Conservation (phyloP, 2,888 invertebrate genomes). For the Sarcophaga carnaria region DNA sequence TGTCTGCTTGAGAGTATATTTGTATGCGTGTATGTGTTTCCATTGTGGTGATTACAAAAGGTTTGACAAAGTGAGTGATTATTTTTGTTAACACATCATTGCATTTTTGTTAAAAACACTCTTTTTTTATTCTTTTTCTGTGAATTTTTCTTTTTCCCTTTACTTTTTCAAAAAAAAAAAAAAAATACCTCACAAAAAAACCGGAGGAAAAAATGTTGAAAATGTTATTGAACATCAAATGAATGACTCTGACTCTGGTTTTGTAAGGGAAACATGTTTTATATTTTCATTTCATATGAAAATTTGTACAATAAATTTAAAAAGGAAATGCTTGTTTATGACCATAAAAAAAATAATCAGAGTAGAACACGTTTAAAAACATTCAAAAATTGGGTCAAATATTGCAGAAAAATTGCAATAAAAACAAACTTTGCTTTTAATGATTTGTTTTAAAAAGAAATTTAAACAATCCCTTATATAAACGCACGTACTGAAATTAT, state of each 20-base stretch:
- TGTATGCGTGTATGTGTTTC: neutral
- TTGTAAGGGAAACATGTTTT: constrained; percentile 15
- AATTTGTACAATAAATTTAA: constrained; percentile 44
- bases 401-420: neutral
- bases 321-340: constrained; percentile 16
- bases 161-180: neutral
- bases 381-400: neutral
- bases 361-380: neutral
- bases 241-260: neutral
- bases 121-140: neutral
- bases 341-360: neutral
- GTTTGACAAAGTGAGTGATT: constrained; percentile 68
- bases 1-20: neutral
- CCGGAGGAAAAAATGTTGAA: neutral
- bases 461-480: neutral
- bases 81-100: constrained; percentile 68
- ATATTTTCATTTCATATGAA: neutral
- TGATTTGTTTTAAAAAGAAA: neutral
- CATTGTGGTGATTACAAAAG: constrained; percentile 14
- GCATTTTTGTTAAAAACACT: constrained; percentile 44
- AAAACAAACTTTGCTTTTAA: neutral
- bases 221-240: constrained; percentile 14
- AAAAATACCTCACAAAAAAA: neutral
- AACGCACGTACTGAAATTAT: neutral
- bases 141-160: neutral